Base-by-base conservation (phyloP, 2,797 vertebrate species). In the Tenualosa ilisha region DNA sequence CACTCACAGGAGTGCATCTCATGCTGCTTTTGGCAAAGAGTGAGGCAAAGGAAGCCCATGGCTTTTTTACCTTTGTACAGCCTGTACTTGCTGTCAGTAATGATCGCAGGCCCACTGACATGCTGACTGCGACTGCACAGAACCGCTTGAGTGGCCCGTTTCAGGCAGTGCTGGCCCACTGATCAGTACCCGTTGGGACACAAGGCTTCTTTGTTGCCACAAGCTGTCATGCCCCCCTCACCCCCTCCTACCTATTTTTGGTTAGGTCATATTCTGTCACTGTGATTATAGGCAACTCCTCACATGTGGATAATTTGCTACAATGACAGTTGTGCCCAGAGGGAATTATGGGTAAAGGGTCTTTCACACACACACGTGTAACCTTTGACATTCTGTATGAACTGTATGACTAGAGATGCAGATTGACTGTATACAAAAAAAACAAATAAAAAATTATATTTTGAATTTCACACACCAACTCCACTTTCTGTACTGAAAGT, bases 11-110 rank as follows among this genome's bases (percentile, higher is more conserved):
- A 75, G 68, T 17, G 37, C 90, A 89, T 89, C 91, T 90, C 89
- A 92, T 89, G 88, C 93, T 89, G 7, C 46, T 49, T 49, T 49
- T 49, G 4, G 7, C 46, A 87, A 91, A 92, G 3, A 92, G 89
- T 86, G 85, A 46, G 90, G 88, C 82, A 83, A 4, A 72, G 89
- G 88, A 89, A 50, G 49, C 88, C 85, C 85, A 26, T 63, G 81
- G 82, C 87, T 90, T 75, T 7, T 40, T 84, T 26, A 61, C 83
- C 79, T 20, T 46, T 63, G 82, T 65, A 85, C 56, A 2, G 56
- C 59, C 63, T 81, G 84, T 82, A 59, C 81, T 72, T 49, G 83
- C 84, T 79, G 84, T 43, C 43, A 22, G 85, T 63, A 51, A 81
- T 82, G 87, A 86, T 84, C 84, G 54, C 54, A 43, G 84, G 82